Evolutionary conservation across 2,888 invertebrate species (phyloP).

Genomic region (Boloria euphrosyne): DNA sequence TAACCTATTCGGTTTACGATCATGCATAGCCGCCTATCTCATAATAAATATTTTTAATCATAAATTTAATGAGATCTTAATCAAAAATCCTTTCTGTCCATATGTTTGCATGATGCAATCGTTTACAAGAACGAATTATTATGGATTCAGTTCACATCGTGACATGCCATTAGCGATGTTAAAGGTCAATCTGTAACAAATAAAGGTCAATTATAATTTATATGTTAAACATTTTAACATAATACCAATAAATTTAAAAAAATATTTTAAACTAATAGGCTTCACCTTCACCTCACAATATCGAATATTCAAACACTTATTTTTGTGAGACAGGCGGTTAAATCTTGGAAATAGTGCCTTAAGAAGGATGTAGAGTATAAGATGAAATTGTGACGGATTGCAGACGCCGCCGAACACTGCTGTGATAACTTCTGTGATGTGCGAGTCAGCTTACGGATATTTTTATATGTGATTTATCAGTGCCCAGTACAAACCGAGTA

Average conservation of each 20-base stretch:
- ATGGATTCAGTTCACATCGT: slow-evolving; percentile 52
- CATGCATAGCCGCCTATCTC: slow-evolving; percentile 46
- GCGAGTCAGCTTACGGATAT: slow-evolving; percentile 75
- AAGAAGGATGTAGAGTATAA: slow-evolving; percentile 28
- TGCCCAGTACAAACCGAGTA: slow-evolving; percentile 82
- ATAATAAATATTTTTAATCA: slow-evolving; percentile 42
- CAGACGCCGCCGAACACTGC: slow-evolving; percentile 69
- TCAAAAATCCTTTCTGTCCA: slow-evolving; percentile 9
- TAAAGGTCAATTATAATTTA: slow-evolving; percentile 26
- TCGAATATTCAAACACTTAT: slow-evolving; percentile 26
- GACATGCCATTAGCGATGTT: slow-evolving; percentile 54
- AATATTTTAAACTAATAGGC: slow-evolving; percentile 23
- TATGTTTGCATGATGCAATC: slow-evolving; percentile 42
- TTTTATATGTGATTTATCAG: slow-evolving; percentile 82
- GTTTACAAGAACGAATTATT: slow-evolving; percentile 52
- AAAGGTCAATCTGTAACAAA: slow-evolving; percentile 53
- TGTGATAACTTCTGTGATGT: slow-evolving; percentile 81
- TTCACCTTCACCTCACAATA: slow-evolving; percentile 21
- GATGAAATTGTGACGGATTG: slow-evolving; percentile 48
- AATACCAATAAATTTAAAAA: slow-evolving; percentile 7
- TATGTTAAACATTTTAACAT: slow-evolving; percentile 25
- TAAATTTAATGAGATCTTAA: slow-evolving; percentile 7
- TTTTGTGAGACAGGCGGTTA: slow-evolving; percentile 51
- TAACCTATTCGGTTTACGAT: slow-evolving; percentile 49
- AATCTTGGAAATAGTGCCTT: slow-evolving; percentile 50